Percentiles rank a stretch among this genome's conserved stretches.
These are phyloP conservation scores for Nasonia longicornis DNA, from an alignment of 1,140 invertebrate species.

Conservation along the genomic window DNA sequence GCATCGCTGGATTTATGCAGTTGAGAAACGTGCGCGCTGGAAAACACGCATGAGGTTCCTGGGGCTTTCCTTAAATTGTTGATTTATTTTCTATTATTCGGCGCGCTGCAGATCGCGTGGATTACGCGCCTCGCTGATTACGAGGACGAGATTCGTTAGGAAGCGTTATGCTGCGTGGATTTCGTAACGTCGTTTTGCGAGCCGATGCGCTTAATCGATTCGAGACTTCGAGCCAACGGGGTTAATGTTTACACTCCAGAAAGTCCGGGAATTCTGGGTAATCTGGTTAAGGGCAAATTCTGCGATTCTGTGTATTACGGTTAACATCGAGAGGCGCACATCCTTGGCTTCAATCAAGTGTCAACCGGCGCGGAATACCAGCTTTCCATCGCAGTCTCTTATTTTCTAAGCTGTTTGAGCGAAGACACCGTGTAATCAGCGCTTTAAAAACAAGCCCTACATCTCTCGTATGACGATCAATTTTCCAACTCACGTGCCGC, in stretches of 20 bases:
- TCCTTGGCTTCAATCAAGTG: background rate
- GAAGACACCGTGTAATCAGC: too few relatives aligned
- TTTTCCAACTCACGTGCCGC: background rate
- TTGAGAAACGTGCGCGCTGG: background rate
- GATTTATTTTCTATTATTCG: conserved; percentile 36
- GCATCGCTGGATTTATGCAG: background rate
- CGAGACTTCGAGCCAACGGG: background rate
- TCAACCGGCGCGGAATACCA: background rate
- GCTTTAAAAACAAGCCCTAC: too few relatives aligned
- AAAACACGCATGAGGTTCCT: background rate
- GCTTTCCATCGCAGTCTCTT: too few relatives aligned
- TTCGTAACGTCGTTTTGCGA: background rate
- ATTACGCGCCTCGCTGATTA: background rate
- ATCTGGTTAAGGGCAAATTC: background rate
- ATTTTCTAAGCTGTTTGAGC: background rate
- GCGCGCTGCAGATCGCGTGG: background rate
- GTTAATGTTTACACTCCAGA: background rate
- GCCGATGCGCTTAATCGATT: background rate
- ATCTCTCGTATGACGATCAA: background rate
- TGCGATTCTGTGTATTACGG: background rate
- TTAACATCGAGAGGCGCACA: background rate
- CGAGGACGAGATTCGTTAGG: background rate
- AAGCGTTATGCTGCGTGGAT: background rate
- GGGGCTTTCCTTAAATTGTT: background rate
- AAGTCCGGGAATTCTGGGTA: background rate